Evolutionary conservation across 2,888 invertebrate genomes (phyloP).

Genomic region (Amiota mariae): DNA sequence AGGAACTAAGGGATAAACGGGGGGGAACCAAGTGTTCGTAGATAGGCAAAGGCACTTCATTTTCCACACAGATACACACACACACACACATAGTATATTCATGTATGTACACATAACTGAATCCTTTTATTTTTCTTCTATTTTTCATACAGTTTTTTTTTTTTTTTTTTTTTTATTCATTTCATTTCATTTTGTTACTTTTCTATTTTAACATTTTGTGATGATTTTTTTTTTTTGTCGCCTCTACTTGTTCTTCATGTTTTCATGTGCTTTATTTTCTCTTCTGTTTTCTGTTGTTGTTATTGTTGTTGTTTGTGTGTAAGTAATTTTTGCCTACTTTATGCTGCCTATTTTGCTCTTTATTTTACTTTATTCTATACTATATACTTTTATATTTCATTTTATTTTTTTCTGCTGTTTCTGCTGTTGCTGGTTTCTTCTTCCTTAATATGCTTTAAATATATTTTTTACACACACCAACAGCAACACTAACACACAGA

Average conservation of each 20-base stretch:
- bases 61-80: constrained; percentile 9
- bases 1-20: not conserved
- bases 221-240: constrained; percentile 12
- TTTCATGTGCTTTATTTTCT: constrained; percentile 6
- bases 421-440: no score
- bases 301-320: no score
- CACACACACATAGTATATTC: not conserved
- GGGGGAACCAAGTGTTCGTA: not conserved
- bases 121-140: constrained; percentile 14
- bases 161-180: not conserved
- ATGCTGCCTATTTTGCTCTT: not conserved
- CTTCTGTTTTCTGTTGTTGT: not conserved
- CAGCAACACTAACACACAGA: not conserved
- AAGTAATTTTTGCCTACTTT: no score
- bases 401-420: not conserved
- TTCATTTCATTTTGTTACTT: not conserved
- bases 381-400: not conserved
- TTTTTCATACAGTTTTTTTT: constrained; percentile 17
- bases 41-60: not conserved
- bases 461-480: constrained; percentile 3
- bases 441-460: constrained; percentile 14
- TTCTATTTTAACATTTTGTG: not conserved
- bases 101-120: not conserved
- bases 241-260: no score
- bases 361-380: constrained; percentile 8